phyloP scores from a whole-genome alignment of 2,113 vertebrate genomes.

The Planiliza haematocheilus region DNA sequence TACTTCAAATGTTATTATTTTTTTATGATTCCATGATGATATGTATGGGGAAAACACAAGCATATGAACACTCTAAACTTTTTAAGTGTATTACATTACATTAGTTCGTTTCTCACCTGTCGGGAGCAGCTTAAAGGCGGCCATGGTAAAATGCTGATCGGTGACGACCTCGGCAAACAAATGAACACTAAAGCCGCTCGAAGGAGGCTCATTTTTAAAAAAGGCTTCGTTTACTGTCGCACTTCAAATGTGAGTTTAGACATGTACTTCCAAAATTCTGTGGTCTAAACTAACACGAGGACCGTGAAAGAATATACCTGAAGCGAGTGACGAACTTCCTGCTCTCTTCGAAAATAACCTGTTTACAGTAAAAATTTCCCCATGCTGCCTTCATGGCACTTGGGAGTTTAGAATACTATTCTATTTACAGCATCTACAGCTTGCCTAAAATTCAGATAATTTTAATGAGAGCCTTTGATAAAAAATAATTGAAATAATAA shows the following conservation, averaged over 20 bases:
- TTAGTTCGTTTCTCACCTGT: conserved; percentile 36
- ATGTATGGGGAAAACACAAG: neutral
- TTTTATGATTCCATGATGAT: neutral
- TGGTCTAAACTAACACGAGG: neutral
- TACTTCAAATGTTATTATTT: too few species aligned
- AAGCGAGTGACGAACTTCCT: conserved; percentile 38
- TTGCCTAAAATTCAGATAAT: neutral
- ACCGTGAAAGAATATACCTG: neutral
- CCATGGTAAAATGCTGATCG: neutral
- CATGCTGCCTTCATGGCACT: neutral
- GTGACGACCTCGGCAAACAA: neutral
- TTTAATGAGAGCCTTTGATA: neutral
- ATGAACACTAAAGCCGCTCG: rapidly evolving
- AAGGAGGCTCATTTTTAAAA: conserved; percentile 6
- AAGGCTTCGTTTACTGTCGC: neutral
- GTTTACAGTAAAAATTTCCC: conserved; percentile 28
- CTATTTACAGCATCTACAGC: neutral
- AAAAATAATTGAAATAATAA: neutral
- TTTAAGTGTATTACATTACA: rapidly evolving
- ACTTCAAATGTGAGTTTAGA: too few species aligned
- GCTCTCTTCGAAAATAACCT: conserved; percentile 11
- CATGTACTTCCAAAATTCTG: neutral
- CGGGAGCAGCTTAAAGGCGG: neutral
- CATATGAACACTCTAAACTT: too few species aligned
- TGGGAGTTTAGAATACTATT: neutral